A percentile compares a stretch with the other conserved stretches of the same genome.
These are phyloP conservation scores for Polydrusus pterygomalis DNA, from an alignment of 2,888 invertebrate genomes.

Conservation along the genomic window DNA sequence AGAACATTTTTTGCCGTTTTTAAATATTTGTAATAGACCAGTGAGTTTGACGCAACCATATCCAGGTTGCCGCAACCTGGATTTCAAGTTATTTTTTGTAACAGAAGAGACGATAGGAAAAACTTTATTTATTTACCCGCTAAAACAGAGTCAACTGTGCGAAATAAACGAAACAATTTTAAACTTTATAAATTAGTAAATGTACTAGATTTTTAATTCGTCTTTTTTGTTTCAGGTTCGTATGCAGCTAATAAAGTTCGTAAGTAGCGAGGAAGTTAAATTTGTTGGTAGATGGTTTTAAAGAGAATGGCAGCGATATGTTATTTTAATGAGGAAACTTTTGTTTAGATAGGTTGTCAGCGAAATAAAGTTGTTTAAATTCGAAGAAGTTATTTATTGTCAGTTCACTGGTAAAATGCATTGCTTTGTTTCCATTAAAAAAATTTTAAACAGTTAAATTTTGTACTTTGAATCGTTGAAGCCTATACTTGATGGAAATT, in stretches of 20 bases:
- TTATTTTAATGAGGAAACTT: slow-evolving; percentile 27
- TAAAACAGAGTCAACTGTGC: slow-evolving; percentile 16
- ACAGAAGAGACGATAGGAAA: too few relatives aligned
- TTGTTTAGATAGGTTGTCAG: slow-evolving; percentile 1
- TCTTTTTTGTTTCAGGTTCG: slow-evolving; percentile 35
- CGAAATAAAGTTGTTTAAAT: neutral
- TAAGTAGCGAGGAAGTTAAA: slow-evolving; percentile 33
- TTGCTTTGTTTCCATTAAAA: too few relatives aligned
- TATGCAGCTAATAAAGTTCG: slow-evolving; percentile 23
- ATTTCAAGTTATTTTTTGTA: too few relatives aligned
- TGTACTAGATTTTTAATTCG: slow-evolving; percentile 31
- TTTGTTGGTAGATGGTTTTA: slow-evolving; percentile 19
- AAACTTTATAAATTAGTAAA: slow-evolving; percentile 37
- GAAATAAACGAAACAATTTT: slow-evolving; percentile 31
- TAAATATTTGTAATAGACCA: too few relatives aligned
- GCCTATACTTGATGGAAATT: too few relatives aligned
- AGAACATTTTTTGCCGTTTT: too few relatives aligned
- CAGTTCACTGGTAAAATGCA: too few relatives aligned
- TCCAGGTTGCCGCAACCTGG: too few relatives aligned
- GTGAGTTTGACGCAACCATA: too few relatives aligned
- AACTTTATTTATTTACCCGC: slow-evolving; percentile 17
- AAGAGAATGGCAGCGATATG: slow-evolving; percentile 19
- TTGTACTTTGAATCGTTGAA: too few relatives aligned
- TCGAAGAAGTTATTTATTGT: neutral
- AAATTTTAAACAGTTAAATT: too few relatives aligned